Percentiles rank a stretch among this genome's conserved stretches.
These are phyloP conservation scores for Oligia latruncula DNA, from an alignment of 2,888 invertebrate genomes.

Conservation along the genomic window DNA sequence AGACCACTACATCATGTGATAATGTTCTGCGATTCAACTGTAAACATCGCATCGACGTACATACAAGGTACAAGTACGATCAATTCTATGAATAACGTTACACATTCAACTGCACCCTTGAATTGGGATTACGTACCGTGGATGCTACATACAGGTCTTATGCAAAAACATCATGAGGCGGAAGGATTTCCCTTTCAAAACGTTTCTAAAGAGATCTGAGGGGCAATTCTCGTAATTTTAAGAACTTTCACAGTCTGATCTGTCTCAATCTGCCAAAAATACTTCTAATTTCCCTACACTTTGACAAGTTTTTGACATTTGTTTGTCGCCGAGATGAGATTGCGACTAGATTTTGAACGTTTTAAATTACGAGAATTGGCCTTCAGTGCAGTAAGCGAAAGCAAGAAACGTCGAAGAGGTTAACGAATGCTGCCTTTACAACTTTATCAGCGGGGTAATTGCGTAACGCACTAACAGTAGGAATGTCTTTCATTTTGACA, in stretches of 20 bases:
- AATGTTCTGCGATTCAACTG: constrained; percentile 53
- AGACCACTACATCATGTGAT: constrained; percentile 55
- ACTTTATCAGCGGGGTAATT: background rate
- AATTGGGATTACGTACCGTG: constrained; percentile 14
- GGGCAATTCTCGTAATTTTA: too few relatives aligned
- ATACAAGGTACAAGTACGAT: constrained; percentile 9
- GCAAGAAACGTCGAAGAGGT: background rate
- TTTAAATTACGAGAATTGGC: too few relatives aligned
- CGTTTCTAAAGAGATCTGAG: constrained; percentile 17
- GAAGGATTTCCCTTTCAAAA: constrained; percentile 2
- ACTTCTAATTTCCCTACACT: too few relatives aligned
- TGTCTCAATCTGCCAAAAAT: too few relatives aligned
- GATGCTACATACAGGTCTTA: background rate
- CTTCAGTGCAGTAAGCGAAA: background rate
- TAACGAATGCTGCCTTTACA: background rate
- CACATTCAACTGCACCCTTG: constrained; percentile 25
- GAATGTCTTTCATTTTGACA: background rate
- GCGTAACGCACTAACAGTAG: background rate
- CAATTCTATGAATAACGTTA: constrained; percentile 41
- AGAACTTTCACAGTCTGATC: too few relatives aligned
- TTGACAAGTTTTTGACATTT: too few relatives aligned
- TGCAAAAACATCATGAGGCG: constrained; percentile 17
- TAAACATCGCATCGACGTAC: constrained; percentile 43
- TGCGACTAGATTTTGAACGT: too few relatives aligned
- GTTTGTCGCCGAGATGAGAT: too few relatives aligned